Evolutionary conservation across 2,888 invertebrate genomes (phyloP), one percentile per base, ranked within the genome.

Genomic region (Tetragnatha montana): DNA sequence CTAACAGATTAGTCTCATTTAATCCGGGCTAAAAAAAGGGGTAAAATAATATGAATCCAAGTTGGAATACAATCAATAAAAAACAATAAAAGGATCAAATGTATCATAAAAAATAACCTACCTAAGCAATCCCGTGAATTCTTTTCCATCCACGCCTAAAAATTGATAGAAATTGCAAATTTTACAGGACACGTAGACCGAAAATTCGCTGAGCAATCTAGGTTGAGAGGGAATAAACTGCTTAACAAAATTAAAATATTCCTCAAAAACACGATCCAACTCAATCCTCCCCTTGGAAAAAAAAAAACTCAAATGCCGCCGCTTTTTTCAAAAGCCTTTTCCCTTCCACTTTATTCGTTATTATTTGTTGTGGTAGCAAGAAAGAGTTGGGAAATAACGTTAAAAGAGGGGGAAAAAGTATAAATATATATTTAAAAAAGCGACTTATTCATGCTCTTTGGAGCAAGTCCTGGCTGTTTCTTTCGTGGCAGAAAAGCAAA

Each of bases 391-490:
- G 73, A 60, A 79, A 86, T 86, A 86, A 86, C 51, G 60, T 80
- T 85, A 50, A 79, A 71, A 71, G 73, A 79, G 51, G 12, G n/a
- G 22, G 73, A 80, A 86, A n/a, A 70, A 71, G 14, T 69, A 79
- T 80, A 71, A 73, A 60, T 80, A 80, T 80, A 73, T 86, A 68
- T 86, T 73, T 80, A 86, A 78, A 86, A 86, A 80, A 80, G 71
- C 60, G 60, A 60, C 86, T 86, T 80, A 87, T 87, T 87, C 81
- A 75, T 81, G 81, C 69, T 68, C 78, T 69, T 74, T 68, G 68
- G 81, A 76, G 81, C 81, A 35, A 75, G 60, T 75, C 87, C 35
- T 50, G 21, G 69, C 49, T 17, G 73, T 14, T 75, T 69, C 70
- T 86, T 86, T 60, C 60, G 73, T 60, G 82, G 80, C 80, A 87